Evolutionary conservation across 2,797 vertebrate genomes (phyloP).

Genomic region (Bryconaethiops microstoma): DNA sequence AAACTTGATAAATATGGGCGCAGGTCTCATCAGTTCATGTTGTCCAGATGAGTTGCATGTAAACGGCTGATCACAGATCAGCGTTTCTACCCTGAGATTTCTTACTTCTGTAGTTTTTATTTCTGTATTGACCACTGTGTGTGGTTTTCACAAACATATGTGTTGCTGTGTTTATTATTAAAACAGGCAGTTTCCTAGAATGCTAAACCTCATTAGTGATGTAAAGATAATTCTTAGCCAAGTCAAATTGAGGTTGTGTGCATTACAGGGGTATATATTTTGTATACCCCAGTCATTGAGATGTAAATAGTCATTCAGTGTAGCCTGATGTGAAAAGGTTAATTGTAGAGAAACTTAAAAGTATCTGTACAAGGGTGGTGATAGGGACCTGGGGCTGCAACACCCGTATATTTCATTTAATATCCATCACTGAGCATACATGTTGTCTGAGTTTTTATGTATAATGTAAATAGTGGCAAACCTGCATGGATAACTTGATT

Average conservation of each 20-base stretch:
- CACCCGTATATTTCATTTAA: no score
- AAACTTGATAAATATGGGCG: neutral
- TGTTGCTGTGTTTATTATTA: neutral
- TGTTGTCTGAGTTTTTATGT: no score
- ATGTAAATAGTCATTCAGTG: neutral
- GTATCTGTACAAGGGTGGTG: no score
- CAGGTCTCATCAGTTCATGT: neutral
- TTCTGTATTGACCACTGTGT: neutral
- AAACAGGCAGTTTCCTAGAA: neutral
- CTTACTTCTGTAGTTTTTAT: neutral
- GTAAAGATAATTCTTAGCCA: neutral
- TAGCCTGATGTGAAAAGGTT: neutral
- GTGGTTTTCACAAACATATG: neutral
- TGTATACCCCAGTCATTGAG: no score
- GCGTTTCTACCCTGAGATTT: neutral
- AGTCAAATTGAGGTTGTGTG: no score
- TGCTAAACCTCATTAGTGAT: neutral
- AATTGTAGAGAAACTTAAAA: neutral
- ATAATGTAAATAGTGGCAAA: no score
- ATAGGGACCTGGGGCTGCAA: no score
- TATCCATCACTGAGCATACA: no score
- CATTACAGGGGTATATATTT: no score
- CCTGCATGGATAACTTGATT: no score
- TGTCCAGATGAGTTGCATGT: neutral
- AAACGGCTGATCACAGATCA: neutral